These are phyloP conservation scores for Mactromeris polynyma DNA, from an alignment of 2,888 invertebrate genomes.

Conservation along the genomic window DNA sequence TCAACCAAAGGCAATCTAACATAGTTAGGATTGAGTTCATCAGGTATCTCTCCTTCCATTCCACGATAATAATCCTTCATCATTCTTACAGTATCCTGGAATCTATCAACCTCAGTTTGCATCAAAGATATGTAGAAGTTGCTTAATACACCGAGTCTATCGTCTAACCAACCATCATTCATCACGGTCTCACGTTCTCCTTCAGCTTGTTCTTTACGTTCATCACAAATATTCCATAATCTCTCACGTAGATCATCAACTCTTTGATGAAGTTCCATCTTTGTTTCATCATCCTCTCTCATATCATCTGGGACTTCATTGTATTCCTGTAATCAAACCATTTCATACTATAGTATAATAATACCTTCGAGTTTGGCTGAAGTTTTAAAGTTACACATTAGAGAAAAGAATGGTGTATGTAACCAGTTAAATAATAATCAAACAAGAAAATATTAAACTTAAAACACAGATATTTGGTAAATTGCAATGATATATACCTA, in stretches of 20 bases:
- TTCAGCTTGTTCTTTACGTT: constrained; percentile 86
- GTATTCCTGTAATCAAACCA: constrained; percentile 80
- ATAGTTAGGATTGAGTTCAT: constrained; percentile 83
- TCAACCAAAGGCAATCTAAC: constrained; percentile 86
- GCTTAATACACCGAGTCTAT: constrained; percentile 85
- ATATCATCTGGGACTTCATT: constrained; percentile 86
- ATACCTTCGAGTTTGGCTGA: not conserved
- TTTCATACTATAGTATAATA: not conserved
- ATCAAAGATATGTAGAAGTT: constrained; percentile 87
- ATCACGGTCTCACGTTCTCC: constrained; percentile 83
- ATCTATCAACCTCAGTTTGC: constrained; percentile 86
- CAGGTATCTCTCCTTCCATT: constrained; percentile 87
- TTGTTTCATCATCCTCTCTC: constrained; percentile 87
- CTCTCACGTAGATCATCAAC: constrained; percentile 86
- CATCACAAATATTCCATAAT: constrained; percentile 87
- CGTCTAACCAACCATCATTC: constrained; percentile 87
- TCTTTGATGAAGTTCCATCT: constrained; percentile 86
- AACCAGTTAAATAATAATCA: too few species aligned
- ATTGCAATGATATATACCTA: not conserved
- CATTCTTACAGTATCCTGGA: constrained; percentile 86
- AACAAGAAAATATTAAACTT: too few species aligned
- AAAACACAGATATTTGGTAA: not conserved
- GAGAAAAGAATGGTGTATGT: too few species aligned
- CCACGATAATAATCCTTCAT: constrained; percentile 87
- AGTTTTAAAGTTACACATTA: too few species aligned